phyloP scores from a whole-genome alignment of 30 jellyfish, hydroid and myxozoan genomes.

The Hydractinia echinata region DNA sequence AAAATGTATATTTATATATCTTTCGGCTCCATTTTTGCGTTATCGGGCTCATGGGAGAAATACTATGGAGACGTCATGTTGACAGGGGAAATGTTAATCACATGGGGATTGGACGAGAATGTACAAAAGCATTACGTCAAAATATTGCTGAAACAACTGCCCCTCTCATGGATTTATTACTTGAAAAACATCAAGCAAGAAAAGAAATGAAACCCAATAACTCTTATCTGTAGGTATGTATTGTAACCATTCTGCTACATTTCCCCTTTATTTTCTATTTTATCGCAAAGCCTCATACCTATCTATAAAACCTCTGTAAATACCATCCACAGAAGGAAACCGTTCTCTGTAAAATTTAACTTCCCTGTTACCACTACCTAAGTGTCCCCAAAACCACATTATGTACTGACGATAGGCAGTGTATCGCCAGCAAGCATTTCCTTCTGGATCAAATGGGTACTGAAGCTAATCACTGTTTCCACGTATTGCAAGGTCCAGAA shows the following conservation, averaged over 20 bases:
- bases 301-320: slow-evolving; percentile 37
- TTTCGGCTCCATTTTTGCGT: too few relatives aligned
- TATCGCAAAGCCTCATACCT: too few relatives aligned
- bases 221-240: too few relatives aligned
- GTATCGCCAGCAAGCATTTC: slow-evolving; percentile 16
- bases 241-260: too few relatives aligned
- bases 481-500: neutral
- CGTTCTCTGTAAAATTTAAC: slow-evolving; percentile 28
- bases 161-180: neutral
- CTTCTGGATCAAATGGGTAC: neutral
- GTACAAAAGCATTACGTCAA: too few relatives aligned
- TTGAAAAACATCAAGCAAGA: slow-evolving; percentile 16
- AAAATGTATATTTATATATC: too few relatives aligned
- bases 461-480: neutral
- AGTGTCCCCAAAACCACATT: slow-evolving; percentile 3
- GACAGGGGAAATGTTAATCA: too few relatives aligned
- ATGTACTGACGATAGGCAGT: neutral
- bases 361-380: neutral
- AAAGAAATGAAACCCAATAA: slow-evolving; percentile 20
- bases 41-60: too few relatives aligned
- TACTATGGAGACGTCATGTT: too few relatives aligned
- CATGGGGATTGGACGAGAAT: too few relatives aligned
- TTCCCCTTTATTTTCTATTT: too few relatives aligned
- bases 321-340: slow-evolving; percentile 24
- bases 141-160: neutral